A percentile compares a stretch with the other conserved stretches of the same genome.
Conservation (phyloP, 2,888 invertebrate genomes). For the Alentia gelatinosa region DNA sequence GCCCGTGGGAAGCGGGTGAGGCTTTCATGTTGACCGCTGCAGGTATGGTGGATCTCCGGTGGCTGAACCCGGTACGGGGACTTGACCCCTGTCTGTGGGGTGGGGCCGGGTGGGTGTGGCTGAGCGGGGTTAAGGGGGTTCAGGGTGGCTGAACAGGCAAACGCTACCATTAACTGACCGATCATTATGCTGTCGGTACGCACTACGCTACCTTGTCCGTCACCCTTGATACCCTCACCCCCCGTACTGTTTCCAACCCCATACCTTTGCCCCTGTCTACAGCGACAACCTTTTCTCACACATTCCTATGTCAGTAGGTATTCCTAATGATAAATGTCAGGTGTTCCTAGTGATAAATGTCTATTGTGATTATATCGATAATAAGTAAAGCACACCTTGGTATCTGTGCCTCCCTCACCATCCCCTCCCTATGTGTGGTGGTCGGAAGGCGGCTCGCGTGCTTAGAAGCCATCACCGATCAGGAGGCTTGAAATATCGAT, state of each 20-base stretch:
- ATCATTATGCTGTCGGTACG: neutral
- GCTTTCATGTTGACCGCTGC: constrained; percentile 30
- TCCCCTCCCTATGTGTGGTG: neutral
- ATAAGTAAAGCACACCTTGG: neutral
- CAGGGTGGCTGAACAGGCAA: neutral
- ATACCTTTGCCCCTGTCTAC: neutral
- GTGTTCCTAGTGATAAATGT: neutral
- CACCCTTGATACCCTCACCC: neutral
- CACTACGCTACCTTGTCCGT: neutral
- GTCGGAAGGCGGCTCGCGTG: neutral
- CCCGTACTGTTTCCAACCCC: neutral
- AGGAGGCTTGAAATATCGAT: constrained; percentile 4
- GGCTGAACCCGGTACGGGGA: too few relatives aligned
- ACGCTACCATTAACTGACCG: neutral
- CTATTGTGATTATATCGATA: neutral
- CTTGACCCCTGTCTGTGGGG: neutral
- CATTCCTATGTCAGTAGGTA: neutral
- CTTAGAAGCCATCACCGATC: neutral
- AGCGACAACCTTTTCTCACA: neutral
- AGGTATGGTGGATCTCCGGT: neutral
- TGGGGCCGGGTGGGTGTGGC: neutral
- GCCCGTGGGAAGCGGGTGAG: neutral
- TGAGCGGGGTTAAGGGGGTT: neutral
- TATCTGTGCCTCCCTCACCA: neutral
- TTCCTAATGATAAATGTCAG: neutral